Percentiles rank a stretch among this genome's conserved stretches.
Conservation (phyloP, 2,113 vertebrate species). For the Neofelis nebulosa region DNA sequence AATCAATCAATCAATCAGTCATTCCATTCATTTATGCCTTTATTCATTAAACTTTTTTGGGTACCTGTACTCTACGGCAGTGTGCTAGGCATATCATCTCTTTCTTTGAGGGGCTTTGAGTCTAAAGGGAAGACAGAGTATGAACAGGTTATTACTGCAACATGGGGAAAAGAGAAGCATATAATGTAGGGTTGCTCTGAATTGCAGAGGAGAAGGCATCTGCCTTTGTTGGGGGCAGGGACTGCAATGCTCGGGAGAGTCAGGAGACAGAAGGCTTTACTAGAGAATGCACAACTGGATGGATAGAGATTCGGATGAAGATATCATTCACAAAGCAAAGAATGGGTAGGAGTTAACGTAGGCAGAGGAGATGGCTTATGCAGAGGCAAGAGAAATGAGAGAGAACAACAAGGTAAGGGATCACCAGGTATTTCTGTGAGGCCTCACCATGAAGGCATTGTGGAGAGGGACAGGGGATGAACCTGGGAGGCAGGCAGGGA, state of each 20-base stretch:
- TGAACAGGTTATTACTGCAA: background rate
- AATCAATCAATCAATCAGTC: background rate
- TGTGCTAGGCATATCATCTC: background rate
- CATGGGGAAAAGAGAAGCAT: rapidly evolving
- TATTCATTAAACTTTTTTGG: background rate
- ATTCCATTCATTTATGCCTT: background rate
- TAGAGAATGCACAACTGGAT: background rate
- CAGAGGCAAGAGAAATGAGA: background rate
- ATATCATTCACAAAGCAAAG: background rate
- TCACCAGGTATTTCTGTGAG: background rate
- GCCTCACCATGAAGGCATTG: background rate
- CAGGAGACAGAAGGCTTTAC: background rate
- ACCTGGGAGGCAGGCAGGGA: too few relatives aligned
- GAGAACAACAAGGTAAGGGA: background rate
- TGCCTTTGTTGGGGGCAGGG: background rate
- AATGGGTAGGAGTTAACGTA: background rate
- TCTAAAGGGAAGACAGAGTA: background rate
- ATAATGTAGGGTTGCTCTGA: rapidly evolving
- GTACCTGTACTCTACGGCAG: background rate
- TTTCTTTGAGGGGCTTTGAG: background rate
- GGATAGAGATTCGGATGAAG: background rate
- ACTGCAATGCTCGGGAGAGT: background rate
- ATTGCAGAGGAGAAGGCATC: too few relatives aligned
- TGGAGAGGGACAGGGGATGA: background rate
- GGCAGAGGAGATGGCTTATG: background rate